A percentile compares a stretch with the other conserved stretches of the same genome.
phyloP scores from a whole-genome alignment of 1,140 invertebrate species.

The Stegodyphus dumicola region DNA sequence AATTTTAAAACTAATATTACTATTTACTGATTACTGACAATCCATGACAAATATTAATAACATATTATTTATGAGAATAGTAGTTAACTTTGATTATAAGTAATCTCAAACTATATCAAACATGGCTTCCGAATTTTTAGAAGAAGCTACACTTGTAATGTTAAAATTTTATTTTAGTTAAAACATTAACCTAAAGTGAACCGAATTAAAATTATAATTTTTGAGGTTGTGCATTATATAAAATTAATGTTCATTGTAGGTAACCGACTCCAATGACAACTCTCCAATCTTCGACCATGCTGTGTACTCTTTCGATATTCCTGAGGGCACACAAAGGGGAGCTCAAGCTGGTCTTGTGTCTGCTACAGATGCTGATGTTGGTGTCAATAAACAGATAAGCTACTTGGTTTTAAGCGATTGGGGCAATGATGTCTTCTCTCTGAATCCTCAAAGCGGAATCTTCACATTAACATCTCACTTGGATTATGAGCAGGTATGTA shows the following conservation, averaged over 20 bases:
- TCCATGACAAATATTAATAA: too few species aligned
- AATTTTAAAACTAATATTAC: too few species aligned
- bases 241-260: constrained; percentile 71
- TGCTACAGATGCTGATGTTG: constrained; percentile 86
- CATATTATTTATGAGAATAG: too few species aligned
- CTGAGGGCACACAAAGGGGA: constrained; percentile 84
- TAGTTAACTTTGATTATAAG: too few species aligned
- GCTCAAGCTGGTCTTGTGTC: constrained; percentile 83
- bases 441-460: constrained; percentile 88
- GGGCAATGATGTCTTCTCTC: constrained; percentile 92
- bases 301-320: constrained; percentile 89
- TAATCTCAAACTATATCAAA: too few species aligned
- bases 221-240: too few species aligned
- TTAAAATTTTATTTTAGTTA: too few species aligned
- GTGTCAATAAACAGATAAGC: constrained; percentile 86
- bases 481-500: constrained; percentile 90
- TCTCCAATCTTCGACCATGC: constrained; percentile 85
- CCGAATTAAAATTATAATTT: too few species aligned
- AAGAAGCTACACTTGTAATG: too few species aligned
- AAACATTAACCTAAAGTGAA: too few species aligned
- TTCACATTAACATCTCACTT: constrained; percentile 88
- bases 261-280: constrained; percentile 94
- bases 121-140: too few species aligned
- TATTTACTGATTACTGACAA: too few species aligned
- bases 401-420: constrained; percentile 92